Conservation (phyloP, 2,888 invertebrate genomes). For the Pomacea canaliculata region DNA sequence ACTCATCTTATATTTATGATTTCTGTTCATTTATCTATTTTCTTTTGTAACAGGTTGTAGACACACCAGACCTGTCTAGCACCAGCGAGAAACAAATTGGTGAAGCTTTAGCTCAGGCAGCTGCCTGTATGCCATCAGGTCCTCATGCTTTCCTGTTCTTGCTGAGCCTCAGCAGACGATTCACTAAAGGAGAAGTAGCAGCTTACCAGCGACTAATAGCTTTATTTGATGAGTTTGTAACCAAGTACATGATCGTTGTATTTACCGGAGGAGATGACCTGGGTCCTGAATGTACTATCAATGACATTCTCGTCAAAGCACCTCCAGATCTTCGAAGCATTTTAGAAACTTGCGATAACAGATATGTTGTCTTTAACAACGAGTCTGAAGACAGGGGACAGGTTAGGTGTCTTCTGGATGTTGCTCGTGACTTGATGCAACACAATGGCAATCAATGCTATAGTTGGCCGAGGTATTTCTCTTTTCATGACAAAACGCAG, state of each 20-base stretch:
- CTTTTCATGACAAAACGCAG: not conserved
- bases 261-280: not conserved
- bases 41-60: not conserved
- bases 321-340: not conserved
- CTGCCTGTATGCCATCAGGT: not conserved
- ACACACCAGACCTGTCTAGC: not conserved
- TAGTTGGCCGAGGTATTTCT: not conserved
- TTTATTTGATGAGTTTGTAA: not conserved
- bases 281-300: not conserved
- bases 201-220: not conserved
- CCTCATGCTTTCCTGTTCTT: not conserved
- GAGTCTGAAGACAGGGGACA: not conserved
- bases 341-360: not conserved
- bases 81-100: not conserved
- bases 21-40: too few species aligned
- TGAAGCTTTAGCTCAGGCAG: not conserved
- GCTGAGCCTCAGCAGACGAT: not conserved
- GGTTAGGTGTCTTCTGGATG: not conserved
- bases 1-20: too few species aligned
- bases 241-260: not conserved
- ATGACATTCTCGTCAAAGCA: not conserved
- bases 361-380: slow-evolving; percentile 1
- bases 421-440: not conserved
- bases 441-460: not conserved
- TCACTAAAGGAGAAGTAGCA: not conserved